Conservation (phyloP, 2,797 vertebrate species). For the Sebastes jordani region DNA sequence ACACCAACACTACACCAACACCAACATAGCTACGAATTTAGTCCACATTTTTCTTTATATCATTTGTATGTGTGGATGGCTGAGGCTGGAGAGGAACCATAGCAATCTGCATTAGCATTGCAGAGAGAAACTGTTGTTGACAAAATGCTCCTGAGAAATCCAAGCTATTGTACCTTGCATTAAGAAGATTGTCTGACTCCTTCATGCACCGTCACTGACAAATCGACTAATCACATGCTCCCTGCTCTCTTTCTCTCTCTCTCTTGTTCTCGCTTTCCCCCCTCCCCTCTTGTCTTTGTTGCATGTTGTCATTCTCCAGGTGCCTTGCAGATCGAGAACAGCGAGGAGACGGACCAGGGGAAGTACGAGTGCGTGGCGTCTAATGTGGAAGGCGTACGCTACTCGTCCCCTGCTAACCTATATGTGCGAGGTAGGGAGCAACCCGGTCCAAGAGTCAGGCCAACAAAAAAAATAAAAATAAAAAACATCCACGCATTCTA, state of each 20-base stretch:
- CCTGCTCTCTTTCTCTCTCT: conserved; percentile 48
- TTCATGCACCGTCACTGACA: conserved; percentile 71
- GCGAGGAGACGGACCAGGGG: conserved; percentile 98
- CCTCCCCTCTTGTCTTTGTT: conserved; percentile 50
- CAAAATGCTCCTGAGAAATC: conserved; percentile 51
- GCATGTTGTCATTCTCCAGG: conserved; percentile 81
- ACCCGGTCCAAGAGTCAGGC: conserved; percentile 72
- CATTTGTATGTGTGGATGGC: conserved; percentile 25
- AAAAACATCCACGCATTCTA: conserved; percentile 48
- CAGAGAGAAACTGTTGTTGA: conserved; percentile 21
- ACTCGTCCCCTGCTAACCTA: conserved; percentile 98
- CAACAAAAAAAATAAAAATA: conserved; percentile 15
- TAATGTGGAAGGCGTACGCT: conserved; percentile 97
- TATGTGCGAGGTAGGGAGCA: conserved; percentile 99
- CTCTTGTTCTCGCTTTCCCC: conserved; percentile 10
- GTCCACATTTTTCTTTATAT: conserved; percentile 40
- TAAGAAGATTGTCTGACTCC: conserved; percentile 52
- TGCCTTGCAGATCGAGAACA: conserved; percentile 99
- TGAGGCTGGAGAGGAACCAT: conserved; percentile 31
- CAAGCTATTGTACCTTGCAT: conserved; percentile 37
- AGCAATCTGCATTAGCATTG: conserved; percentile 31
- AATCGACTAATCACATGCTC: conserved; percentile 70
- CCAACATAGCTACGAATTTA: conserved; percentile 17
- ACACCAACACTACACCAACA: background rate
- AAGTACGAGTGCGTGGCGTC: conserved; percentile 99